Evolutionary conservation across 2,888 invertebrate genomes (phyloP), one percentile per base, ranked within the genome.

Genomic region (Bombylius discolor): DNA sequence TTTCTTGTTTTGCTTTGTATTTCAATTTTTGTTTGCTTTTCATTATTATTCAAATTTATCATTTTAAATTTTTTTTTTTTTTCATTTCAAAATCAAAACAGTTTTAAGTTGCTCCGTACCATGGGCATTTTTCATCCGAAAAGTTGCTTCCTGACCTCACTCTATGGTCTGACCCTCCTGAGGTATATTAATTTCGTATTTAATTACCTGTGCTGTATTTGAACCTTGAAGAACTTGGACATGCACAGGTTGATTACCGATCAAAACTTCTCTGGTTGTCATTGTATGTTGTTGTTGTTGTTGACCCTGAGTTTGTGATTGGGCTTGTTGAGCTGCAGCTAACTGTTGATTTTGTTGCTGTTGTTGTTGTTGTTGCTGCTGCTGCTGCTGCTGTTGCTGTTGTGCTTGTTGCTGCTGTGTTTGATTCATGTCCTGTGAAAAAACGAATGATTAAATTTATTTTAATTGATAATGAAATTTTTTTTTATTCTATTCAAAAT

Each of bases 151-250:
- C 56, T 58, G 60, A 45, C 53, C 60, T 62, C 61, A 65, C 62
- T 65, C 66, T 55, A 66, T 65, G 49, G 60, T 57, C 59, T 68
- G 67, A 56, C 64, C 64, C 52, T 69, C 69, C 32, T 76, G 78
- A 3, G 79, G 80, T 60, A 80, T 74, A 33, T 69, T 70, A 54
- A 79, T 79, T 71, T 81, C 81, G 66, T 80, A 81, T 68, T 81
- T 81, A 63, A 80, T 79, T 56, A 81, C 70, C 62, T 71, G 71
- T 53, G 70, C 67, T 45, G 69, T 66, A 56, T 70, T 70, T 48
- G 67, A 61, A 57, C 69, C 68, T 61, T 69, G 71, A 51, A 72
- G 61, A 23, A 71, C 70, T 57, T 69, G 69, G 34, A 72, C 68
- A 56, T 72, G 71, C 4, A 77, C 58, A 68, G 78, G 52, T 70